Conservation (phyloP, 2,888 invertebrate species). For the Lepidocyrtoides sp. region DNA sequence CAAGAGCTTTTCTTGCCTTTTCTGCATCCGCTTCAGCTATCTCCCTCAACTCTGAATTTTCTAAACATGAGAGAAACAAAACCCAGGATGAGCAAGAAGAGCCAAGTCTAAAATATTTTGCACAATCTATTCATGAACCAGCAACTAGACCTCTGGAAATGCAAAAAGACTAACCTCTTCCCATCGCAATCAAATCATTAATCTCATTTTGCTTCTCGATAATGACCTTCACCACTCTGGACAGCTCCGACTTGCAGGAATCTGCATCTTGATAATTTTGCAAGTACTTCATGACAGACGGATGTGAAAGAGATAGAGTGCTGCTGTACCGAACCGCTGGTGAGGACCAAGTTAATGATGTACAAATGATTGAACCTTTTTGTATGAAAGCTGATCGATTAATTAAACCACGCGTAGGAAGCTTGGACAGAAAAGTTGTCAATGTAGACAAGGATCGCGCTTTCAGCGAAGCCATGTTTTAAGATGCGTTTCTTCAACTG, state of each 20-base stretch:
- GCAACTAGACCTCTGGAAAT: not conserved
- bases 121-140: too few species aligned
- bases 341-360: not conserved
- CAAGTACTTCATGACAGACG: conserved; percentile 54
- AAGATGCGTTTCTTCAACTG: not conserved
- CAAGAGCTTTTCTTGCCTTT: conserved; percentile 88
- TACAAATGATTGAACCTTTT: not conserved
- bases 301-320: conserved; percentile 35
- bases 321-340: not conserved
- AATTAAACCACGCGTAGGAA: not conserved
- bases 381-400: not conserved
- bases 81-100: too few species aligned
- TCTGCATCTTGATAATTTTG: not conserved
- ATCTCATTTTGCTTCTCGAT: conserved; percentile 70
- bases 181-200: conserved; percentile 64
- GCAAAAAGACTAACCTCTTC: conserved; percentile 50
- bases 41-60: conserved; percentile 89
- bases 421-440: not conserved
- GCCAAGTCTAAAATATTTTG: too few species aligned
- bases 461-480: not conserved
- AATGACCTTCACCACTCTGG: conserved; percentile 50
- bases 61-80: conserved; percentile 1
- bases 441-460: not conserved
- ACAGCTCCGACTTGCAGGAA: not conserved
- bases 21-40: conserved; percentile 91